Conservation (phyloP, 1,140 invertebrate genomes). For the Dendrolimus punctatus region DNA sequence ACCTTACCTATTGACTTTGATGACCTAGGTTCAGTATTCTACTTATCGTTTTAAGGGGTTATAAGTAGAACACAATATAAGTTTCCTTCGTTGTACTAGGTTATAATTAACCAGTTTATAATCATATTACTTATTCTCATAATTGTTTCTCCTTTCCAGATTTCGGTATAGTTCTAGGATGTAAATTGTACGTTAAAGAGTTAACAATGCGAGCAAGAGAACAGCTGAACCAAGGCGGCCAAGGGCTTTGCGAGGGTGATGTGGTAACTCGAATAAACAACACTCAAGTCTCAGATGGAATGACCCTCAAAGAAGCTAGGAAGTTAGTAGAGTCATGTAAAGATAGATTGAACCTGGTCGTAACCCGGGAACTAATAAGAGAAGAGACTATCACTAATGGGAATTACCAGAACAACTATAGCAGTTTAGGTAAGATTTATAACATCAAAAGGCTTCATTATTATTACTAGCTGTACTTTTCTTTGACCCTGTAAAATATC, state of each 20-base stretch:
- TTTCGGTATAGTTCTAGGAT: conserved; percentile 96
- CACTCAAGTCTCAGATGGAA: conserved; percentile 84
- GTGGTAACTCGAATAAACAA: conserved; percentile 92
- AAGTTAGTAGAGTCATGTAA: conserved; percentile 95
- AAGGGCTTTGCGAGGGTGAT: conserved; percentile 90
- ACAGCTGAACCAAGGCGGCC: conserved; percentile 76
- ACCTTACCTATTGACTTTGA: too few relatives aligned
- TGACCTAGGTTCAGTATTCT: too few relatives aligned
- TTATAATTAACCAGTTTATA: too few relatives aligned
- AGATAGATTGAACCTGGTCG: conserved; percentile 91
- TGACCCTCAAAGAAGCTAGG: conserved; percentile 94
- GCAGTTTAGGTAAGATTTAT: conserved; percentile 57
- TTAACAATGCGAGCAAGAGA: conserved; percentile 78
- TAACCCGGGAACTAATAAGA: conserved; percentile 80
- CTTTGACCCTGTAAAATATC: too few relatives aligned
- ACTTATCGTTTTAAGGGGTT: too few relatives aligned
- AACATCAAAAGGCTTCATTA: too few relatives aligned
- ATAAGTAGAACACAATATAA: too few relatives aligned
- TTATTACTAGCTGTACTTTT: too few relatives aligned
- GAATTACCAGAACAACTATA: conserved; percentile 65
- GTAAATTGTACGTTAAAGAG: conserved; percentile 83
- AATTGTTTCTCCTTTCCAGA: conserved; percentile 75
- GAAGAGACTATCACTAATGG: conserved; percentile 60
- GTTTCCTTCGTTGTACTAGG: too few relatives aligned
- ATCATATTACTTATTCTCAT: too few relatives aligned